Evolutionary conservation across 2,797 vertebrate species (phyloP).

Genomic region (Pangasius macronema): DNA sequence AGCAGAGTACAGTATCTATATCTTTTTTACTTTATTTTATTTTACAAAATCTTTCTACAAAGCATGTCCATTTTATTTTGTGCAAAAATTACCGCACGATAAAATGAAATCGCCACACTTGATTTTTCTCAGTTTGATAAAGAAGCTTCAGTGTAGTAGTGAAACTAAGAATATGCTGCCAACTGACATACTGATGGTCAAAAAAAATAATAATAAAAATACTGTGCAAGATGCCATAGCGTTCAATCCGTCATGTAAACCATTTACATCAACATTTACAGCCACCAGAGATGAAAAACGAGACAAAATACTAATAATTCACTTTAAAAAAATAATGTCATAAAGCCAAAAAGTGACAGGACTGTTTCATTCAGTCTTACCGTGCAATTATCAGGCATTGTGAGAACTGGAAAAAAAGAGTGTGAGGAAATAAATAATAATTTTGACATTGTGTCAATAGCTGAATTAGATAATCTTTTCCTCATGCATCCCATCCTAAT

Average conservation of each 20-base stretch:
- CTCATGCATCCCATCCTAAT: neutral
- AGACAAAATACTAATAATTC: neutral
- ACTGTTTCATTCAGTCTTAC: neutral
- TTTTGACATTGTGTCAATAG: neutral
- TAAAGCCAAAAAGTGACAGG: too few species aligned
- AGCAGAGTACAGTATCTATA: neutral
- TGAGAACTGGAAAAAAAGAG: neutral
- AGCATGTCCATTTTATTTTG: neutral
- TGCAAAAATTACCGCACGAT: neutral
- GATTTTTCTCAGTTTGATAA: too few species aligned
- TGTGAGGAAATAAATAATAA: neutral
- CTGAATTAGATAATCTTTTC: neutral
- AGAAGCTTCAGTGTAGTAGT: too few species aligned
- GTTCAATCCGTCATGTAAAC: neutral
- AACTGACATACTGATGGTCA: neutral
- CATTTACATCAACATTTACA: neutral
- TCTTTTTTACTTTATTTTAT: neutral
- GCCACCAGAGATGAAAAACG: neutral
- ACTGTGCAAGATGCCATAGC: neutral
- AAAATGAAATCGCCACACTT: too few species aligned
- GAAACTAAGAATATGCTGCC: neutral
- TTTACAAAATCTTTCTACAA: neutral
- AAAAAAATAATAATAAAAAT: too few species aligned
- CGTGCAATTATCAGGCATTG: accelerated
- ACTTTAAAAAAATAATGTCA: neutral